Percentiles rank a stretch among this genome's conserved stretches.
Evolutionary conservation across 2,797 vertebrate genomes (phyloP).

Genomic region (Sebastes umbrosus): DNA sequence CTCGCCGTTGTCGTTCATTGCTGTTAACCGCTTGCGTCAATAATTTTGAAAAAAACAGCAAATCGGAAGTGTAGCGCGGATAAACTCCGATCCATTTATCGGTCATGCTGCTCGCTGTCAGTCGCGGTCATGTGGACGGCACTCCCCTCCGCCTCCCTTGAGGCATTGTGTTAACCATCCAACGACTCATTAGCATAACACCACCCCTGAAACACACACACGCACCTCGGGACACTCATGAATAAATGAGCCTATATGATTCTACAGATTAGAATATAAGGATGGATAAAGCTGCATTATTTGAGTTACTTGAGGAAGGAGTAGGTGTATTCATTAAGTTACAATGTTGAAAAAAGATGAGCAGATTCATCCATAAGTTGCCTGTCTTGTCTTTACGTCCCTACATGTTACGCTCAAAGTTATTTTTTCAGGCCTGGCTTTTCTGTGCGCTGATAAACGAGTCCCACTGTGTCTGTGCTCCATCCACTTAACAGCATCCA

Average conservation of each 20-base stretch:
- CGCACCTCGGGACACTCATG: conserved; percentile 23
- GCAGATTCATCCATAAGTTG: neutral
- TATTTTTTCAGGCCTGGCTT: neutral
- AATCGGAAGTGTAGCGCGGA: neutral
- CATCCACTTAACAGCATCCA: conserved; percentile 41
- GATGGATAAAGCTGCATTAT: conserved; percentile 29
- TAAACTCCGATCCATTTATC: conserved; percentile 24
- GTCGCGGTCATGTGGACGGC: conserved; percentile 12
- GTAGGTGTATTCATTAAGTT: neutral
- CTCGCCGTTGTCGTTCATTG: neutral
- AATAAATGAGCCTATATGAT: conserved; percentile 26
- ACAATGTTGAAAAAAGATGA: neutral
- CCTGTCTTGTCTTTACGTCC: no score
- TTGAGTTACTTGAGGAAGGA: neutral
- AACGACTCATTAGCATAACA: conserved; percentile 48
- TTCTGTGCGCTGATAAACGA: conserved; percentile 10
- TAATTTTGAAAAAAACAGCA: neutral
- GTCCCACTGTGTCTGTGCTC: conserved; percentile 4
- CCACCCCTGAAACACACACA: neutral
- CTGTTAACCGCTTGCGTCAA: neutral
- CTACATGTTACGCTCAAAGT: neutral
- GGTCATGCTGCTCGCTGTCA: conserved; percentile 35
- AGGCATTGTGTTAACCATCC: conserved; percentile 37
- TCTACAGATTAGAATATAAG: neutral
- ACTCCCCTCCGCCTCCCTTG: conserved; percentile 11